Conservation (phyloP, 2,888 invertebrate genomes). For the Tuta absoluta region DNA sequence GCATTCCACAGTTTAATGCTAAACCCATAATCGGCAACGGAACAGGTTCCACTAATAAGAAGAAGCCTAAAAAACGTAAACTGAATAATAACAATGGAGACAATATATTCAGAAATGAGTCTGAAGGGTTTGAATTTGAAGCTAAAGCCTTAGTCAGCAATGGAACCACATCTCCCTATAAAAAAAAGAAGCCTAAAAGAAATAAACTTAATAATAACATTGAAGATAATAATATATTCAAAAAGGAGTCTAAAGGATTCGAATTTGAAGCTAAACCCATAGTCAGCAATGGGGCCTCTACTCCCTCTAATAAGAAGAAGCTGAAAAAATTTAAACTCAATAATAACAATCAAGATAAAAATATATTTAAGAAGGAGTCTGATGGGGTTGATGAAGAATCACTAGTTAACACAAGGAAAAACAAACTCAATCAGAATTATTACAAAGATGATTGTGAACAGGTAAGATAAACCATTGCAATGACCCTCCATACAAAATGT, state of each 20-base stretch:
- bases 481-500: too few species aligned
- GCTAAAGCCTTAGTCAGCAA: background rate
- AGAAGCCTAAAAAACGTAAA: slow-evolving; percentile 32
- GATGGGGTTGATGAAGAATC: slow-evolving; percentile 57
- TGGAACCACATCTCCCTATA: background rate
- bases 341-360: slow-evolving; percentile 17
- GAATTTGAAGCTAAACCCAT: slow-evolving; percentile 41
- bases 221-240: slow-evolving; percentile 14
- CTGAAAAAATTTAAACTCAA: slow-evolving; percentile 33
- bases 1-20: background rate
- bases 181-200: slow-evolving; percentile 35
- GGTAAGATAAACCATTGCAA: slow-evolving; percentile 31
- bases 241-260: slow-evolving; percentile 37
- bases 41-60: slow-evolving; percentile 26
- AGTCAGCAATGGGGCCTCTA: background rate
- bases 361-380: background rate
- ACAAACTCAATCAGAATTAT: slow-evolving; percentile 53
- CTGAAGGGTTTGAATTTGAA: slow-evolving; percentile 43
- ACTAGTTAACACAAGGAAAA: slow-evolving; percentile 56
- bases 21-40: background rate
- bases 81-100: slow-evolving; percentile 26
- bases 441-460: slow-evolving; percentile 52
- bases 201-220: slow-evolving; percentile 28
- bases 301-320: slow-evolving; percentile 30
- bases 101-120: slow-evolving; percentile 27